phyloP scores from a whole-genome alignment of 2,113 vertebrate genomes.

The human (Homo sapiens) region DNA sequence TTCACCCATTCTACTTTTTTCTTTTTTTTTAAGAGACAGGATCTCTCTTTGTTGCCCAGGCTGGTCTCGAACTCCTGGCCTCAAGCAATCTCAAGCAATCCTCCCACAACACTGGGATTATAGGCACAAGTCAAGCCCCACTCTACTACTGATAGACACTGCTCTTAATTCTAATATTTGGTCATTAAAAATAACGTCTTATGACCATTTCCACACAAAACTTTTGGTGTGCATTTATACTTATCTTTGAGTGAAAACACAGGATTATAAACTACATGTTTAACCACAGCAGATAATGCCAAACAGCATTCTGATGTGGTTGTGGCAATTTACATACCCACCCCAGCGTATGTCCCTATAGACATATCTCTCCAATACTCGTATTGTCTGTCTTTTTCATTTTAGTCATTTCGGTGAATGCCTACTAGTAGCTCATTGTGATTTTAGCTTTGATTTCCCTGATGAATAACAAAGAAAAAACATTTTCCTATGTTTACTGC shows the following conservation, averaged over 20 bases:
- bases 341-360: background rate
- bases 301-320: constrained; percentile 1
- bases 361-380: background rate
- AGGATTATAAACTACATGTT: background rate
- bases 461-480: background rate
- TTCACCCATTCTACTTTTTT: background rate
- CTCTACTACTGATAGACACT: background rate
- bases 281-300: background rate
- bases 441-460: constrained; percentile 36
- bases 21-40: too few species aligned
- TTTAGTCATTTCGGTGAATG: background rate
- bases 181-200: background rate
- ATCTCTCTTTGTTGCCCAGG: too few species aligned
- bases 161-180: background rate
- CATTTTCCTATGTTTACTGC: background rate
- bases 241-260: background rate
- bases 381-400: background rate
- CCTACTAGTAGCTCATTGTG: background rate
- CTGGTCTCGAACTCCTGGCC: too few species aligned
- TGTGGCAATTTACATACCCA: background rate
- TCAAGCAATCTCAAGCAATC: too few species aligned
- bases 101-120: too few species aligned
- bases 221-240: background rate
- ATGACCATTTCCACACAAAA: background rate
- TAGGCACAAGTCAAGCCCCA: too few species aligned